Evolutionary conservation across 2,888 invertebrate species (phyloP), one percentile per base, ranked within the genome.

Genomic region (Strigamia transsilvanica): DNA sequence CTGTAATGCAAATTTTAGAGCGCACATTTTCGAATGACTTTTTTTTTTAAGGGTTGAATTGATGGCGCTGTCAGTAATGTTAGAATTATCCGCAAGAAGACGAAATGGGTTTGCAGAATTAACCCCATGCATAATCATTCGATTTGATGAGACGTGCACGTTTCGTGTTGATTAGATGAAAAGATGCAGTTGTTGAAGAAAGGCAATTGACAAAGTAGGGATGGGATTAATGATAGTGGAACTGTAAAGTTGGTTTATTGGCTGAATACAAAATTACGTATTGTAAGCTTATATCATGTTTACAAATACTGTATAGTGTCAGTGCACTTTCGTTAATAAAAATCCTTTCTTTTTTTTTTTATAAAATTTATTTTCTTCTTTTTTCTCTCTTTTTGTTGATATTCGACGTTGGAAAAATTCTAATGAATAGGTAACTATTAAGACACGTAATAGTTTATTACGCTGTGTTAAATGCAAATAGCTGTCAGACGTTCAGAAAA

Each of bases 81-180:
- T 66, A 21, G 21, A 61, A n/a, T 23, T 23, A 66, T 21, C 2
- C 21, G 61, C 23, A 21, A 18, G 61, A 61, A 61, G 12, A 61
- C 61, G n/a, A 61, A 61, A n/a, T 61, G 61, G n/a, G 4, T 15
- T 7, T 61, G n/a, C 9, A 61, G 61, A 66, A 66, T 66, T 66
- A 66, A 66, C 61, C 21, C 23, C 18, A 12, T 66, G 61, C 61
- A 66, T 66, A 66, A 66, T 66, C 12, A 66, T 66, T 66, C 13
- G 61, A 66, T 66, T 66, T 66, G 61, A 21, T 21, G 23, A 1
- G 21, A 5, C 23, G 1, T 5, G 23, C 61, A 66, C 61, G 61
- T 21, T 23, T 66, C 61, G 23, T 7, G 61, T 66, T 66, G 23
- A 66, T 66, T 23, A 23, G n/a, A n/a, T 66, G 46, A 46, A 12